Percentiles rank a stretch among this genome's conserved stretches.
These are phyloP conservation scores for Cynodonichthys magdalenae DNA, from an alignment of 2,797 vertebrate species.

Conservation along the genomic window DNA sequence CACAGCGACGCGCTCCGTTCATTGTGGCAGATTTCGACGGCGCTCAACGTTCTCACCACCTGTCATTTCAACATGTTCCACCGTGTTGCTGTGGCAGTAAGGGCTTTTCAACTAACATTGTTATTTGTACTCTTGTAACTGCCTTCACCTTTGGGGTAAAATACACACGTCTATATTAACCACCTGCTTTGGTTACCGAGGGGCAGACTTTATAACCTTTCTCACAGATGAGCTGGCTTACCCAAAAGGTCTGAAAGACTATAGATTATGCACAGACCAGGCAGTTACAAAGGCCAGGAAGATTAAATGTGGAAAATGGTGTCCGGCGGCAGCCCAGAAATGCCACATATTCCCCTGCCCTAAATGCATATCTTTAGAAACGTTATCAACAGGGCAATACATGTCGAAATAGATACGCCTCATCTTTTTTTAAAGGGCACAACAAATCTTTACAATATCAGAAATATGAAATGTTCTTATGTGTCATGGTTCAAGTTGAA, in stretches of 20 bases:
- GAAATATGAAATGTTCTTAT: slow-evolving; percentile 4
- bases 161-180: slow-evolving; percentile 38
- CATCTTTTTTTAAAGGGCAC: slow-evolving; percentile 29
- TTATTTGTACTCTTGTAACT: slow-evolving; percentile 34
- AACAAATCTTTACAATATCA: slow-evolving; percentile 22
- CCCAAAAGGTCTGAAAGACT: slow-evolving; percentile 44
- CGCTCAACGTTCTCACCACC: slow-evolving; percentile 63
- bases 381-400: slow-evolving; percentile 4
- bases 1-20: slow-evolving; percentile 54
- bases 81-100: slow-evolving; percentile 51
- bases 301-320: slow-evolving; percentile 21
- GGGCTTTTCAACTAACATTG: slow-evolving; percentile 46
- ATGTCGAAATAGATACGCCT: slow-evolving; percentile 12
- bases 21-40: slow-evolving; percentile 66
- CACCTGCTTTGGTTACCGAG: slow-evolving; percentile 35
- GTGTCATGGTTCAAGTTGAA: slow-evolving; percentile 7
- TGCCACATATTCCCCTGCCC: slow-evolving; percentile 28
- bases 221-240: slow-evolving; percentile 40
- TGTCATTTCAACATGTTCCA: slow-evolving; percentile 51
- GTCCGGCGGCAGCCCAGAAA: slow-evolving; percentile 35
- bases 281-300: slow-evolving; percentile 38
- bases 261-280: slow-evolving; percentile 43
- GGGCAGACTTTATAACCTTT: slow-evolving; percentile 36
- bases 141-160: slow-evolving; percentile 41
- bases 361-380: slow-evolving; percentile 45